Evolutionary conservation across 2,113 vertebrate species (phyloP).

Genomic region (Heterotilapia buettikoferi): DNA sequence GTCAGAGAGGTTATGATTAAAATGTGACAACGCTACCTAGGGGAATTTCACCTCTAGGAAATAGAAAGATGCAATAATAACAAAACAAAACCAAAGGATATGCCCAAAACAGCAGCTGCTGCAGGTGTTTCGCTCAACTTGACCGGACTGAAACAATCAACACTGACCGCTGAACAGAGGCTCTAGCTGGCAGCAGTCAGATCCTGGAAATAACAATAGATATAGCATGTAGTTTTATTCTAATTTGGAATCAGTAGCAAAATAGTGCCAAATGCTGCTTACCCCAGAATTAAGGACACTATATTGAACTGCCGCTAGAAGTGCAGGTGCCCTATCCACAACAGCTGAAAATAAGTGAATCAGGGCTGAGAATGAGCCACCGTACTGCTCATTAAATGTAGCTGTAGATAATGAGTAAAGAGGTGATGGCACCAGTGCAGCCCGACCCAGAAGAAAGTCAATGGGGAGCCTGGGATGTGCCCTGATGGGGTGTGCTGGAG

Average conservation of each 20-base stretch:
- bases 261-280: neutral
- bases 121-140: accelerated
- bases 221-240: neutral
- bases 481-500: neutral
- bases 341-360: neutral
- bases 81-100: neutral
- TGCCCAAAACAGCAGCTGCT: neutral
- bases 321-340: neutral
- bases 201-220: neutral
- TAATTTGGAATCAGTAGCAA: neutral
- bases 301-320: neutral
- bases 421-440: neutral
- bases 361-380: neutral
- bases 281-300: neutral
- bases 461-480: neutral
- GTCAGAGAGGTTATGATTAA: too few species aligned
- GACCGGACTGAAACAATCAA: neutral
- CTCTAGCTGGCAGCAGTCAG: neutral
- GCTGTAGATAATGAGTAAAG: neutral
- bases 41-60: neutral
- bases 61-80: neutral
- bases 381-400: neutral
- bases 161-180: neutral
- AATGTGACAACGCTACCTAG: too few species aligned
- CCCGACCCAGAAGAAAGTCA: neutral